These are phyloP conservation scores for Sebastes trivittatus DNA, from an alignment of 2,797 vertebrate species.

Conservation along the genomic window DNA sequence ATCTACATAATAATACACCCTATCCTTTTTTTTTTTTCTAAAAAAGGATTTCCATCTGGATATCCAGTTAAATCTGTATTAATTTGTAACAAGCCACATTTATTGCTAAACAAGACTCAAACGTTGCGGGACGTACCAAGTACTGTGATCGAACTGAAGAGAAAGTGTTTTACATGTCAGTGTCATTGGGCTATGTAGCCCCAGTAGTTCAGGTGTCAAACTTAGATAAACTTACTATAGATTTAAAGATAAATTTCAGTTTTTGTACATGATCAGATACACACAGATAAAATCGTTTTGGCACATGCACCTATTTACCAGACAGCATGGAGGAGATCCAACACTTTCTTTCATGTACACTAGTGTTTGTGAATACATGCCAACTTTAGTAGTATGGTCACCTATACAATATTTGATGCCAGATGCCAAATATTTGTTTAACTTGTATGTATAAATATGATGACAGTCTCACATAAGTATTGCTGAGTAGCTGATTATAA, in stretches of 20 bases:
- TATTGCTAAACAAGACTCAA: constrained; percentile 14
- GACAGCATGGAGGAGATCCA: constrained; percentile 44
- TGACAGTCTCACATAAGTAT: constrained; percentile 54
- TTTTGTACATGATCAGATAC: constrained; percentile 25
- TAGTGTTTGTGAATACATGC: constrained; percentile 65
- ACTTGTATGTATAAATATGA: constrained; percentile 66
- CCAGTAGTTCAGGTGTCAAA: constrained; percentile 32
- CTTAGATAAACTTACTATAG: constrained; percentile 11
- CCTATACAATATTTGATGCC: constrained; percentile 55
- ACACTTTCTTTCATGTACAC: constrained; percentile 45
- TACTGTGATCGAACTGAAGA: constrained; percentile 34
- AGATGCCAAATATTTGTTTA: constrained; percentile 71
- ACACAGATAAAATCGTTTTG: constrained; percentile 23
- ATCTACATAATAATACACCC: not conserved
- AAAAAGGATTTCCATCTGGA: not conserved
- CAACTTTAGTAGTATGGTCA: constrained; percentile 53
- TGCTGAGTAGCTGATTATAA: constrained; percentile 60
- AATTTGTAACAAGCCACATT: not conserved
- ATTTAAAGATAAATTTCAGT: constrained; percentile 31
- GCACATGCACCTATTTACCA: constrained; percentile 43
- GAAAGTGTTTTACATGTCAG: not conserved
- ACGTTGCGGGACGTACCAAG: constrained; percentile 10
- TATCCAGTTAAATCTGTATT: not conserved
- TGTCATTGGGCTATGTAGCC: constrained; percentile 5
- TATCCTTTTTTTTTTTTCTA: not conserved